phyloP scores from a whole-genome alignment of 2,113 vertebrate species.

The Pelobates fuscus region DNA sequence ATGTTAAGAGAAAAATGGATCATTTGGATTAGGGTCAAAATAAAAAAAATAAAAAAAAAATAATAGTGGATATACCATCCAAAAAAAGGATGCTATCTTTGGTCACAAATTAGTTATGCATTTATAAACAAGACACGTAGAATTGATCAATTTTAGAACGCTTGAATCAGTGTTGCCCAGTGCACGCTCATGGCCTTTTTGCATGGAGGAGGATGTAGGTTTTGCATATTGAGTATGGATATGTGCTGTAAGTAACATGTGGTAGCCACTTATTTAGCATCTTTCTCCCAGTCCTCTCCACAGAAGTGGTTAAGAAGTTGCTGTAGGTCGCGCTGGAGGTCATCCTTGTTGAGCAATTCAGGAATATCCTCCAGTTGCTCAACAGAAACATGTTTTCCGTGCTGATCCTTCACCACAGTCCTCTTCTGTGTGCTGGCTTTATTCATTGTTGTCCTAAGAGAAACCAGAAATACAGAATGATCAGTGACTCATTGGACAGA shows the following conservation, averaged over 20 bases:
- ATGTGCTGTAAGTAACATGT: conserved; percentile 58
- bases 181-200: conserved; percentile 48
- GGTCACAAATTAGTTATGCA: conserved; percentile 86
- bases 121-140: conserved; percentile 57
- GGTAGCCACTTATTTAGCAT: conserved; percentile 66
- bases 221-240: conserved; percentile 53
- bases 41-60: conserved; percentile 59
- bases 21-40: conserved; percentile 30
- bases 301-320: conserved; percentile 86
- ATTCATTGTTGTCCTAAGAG: conserved; percentile 82
- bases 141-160: conserved; percentile 52
- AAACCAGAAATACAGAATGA: conserved; percentile 11
- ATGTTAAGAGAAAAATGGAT: conserved; percentile 43
- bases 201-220: conserved; percentile 32
- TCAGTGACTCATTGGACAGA: background rate
- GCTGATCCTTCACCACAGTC: conserved; percentile 89
- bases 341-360: conserved; percentile 76
- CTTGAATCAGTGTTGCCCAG: conserved; percentile 59
- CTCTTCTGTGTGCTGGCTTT: conserved; percentile 87
- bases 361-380: conserved; percentile 85
- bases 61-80: conserved; percentile 63
- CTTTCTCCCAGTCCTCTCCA: conserved; percentile 66
- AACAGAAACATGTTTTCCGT: conserved; percentile 78
- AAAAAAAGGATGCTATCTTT: conserved; percentile 81
- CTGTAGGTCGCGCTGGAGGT: conserved; percentile 86